Evolutionary conservation across 1,140 invertebrate species (phyloP).

Genomic region (Solen grandis): DNA sequence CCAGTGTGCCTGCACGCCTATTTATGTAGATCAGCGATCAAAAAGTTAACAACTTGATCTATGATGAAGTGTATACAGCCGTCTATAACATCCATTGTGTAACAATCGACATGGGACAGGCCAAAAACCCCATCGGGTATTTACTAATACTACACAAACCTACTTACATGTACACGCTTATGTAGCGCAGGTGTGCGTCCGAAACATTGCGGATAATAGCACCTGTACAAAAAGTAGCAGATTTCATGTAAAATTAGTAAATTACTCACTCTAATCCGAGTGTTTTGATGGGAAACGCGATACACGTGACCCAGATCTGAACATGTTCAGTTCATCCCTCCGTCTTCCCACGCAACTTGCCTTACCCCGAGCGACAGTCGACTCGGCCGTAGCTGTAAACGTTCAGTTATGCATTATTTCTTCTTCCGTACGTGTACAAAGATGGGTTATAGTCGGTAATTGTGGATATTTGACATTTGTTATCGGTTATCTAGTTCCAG

Average conservation of each 20-base stretch:
- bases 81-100: too few species aligned
- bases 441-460: conserved; percentile 13
- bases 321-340: neutral
- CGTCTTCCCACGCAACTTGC: conserved; percentile 35
- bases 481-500: too few species aligned
- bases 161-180: too few species aligned
- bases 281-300: conserved; percentile 27
- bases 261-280: conserved; percentile 24
- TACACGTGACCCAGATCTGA: conserved; percentile 26
- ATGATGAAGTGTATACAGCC: too few species aligned
- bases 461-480: conserved; percentile 16
- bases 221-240: neutral
- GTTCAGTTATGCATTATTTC: conserved; percentile 38
- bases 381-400: conserved; percentile 23
- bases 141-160: too few species aligned
- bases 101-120: too few species aligned
- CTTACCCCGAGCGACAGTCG: conserved; percentile 18
- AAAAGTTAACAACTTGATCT: too few species aligned
- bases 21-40: too few species aligned
- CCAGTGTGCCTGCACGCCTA: too few species aligned
- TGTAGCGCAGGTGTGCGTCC: neutral
- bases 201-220: neutral
- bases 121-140: too few species aligned
- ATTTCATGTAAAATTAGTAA: conserved; percentile 26
- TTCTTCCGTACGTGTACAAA: conserved; percentile 1